A percentile compares a stretch with the other conserved stretches of the same genome.
Conservation (phyloP, 2,113 vertebrate genomes). For the Galemys pyrenaicus region DNA sequence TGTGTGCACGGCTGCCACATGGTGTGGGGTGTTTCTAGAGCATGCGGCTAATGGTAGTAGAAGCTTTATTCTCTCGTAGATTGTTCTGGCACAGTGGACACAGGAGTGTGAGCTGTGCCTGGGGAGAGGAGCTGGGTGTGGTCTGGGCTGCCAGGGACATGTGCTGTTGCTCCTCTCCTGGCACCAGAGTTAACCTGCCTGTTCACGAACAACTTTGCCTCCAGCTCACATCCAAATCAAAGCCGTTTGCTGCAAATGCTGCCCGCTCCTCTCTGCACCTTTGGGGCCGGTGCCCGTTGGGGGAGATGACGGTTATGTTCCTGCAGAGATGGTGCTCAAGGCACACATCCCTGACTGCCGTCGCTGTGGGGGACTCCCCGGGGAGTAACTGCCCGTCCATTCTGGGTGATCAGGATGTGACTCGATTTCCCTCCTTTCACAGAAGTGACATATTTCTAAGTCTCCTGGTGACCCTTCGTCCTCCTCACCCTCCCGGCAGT, state of each 20-base stretch:
- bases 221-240: not conserved
- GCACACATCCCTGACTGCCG: too few species aligned
- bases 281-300: not conserved
- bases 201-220: not conserved
- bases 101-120: not conserved
- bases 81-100: not conserved
- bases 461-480: not conserved
- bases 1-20: not conserved
- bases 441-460: not conserved
- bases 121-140: not conserved
- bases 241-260: not conserved
- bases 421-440: not conserved
- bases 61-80: not conserved
- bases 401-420: not conserved
- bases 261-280: not conserved
- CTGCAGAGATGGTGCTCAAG: not conserved
- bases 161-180: not conserved
- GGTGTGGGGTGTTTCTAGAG: not conserved
- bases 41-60: not conserved
- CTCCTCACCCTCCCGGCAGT: not conserved
- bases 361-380: too few species aligned
- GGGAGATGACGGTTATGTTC: not conserved
- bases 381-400: too few species aligned
- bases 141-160: not conserved
- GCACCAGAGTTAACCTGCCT: not conserved